Conservation (phyloP, 2,113 vertebrate species). For the Spheniscus mendiculus region DNA sequence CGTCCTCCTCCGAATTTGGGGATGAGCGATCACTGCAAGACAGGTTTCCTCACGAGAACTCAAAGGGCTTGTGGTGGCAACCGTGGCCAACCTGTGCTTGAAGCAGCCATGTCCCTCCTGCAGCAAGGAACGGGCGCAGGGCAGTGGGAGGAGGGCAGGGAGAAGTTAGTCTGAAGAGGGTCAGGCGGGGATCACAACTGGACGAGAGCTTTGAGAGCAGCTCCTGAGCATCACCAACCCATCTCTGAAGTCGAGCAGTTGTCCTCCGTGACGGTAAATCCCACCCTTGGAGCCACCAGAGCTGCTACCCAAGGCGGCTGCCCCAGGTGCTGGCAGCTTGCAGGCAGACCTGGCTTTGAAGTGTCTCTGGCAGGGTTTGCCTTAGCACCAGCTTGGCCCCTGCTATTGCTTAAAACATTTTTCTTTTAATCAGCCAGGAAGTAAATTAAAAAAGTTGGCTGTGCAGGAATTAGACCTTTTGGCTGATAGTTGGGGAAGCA, state of each 20-base stretch:
- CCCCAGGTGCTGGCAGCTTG: background rate
- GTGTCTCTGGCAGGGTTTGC: background rate
- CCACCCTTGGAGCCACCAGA: background rate
- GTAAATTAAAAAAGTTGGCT: constrained; percentile 47
- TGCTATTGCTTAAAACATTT: background rate
- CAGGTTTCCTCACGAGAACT: rapidly evolving
- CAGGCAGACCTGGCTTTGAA: background rate
- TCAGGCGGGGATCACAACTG: background rate
- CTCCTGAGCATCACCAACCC: background rate
- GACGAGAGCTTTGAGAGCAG: background rate
- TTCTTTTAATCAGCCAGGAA: background rate
- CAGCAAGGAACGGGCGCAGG: background rate
- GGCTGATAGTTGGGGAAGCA: constrained; percentile 57
- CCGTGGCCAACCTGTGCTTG: rapidly evolving
- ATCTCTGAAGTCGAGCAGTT: background rate
- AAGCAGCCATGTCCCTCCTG: background rate
- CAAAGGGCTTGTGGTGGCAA: background rate
- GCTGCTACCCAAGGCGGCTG: background rate
- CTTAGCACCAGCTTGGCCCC: background rate
- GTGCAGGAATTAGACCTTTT: constrained; percentile 54
- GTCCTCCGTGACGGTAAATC: background rate
- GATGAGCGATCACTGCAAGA: rapidly evolving
- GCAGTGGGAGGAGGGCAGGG: rapidly evolving
- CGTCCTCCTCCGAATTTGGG: rapidly evolving
- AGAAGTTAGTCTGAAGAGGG: background rate